Evolutionary conservation across 2,888 invertebrate species (phyloP).

Genomic region (Thecophora atra): DNA sequence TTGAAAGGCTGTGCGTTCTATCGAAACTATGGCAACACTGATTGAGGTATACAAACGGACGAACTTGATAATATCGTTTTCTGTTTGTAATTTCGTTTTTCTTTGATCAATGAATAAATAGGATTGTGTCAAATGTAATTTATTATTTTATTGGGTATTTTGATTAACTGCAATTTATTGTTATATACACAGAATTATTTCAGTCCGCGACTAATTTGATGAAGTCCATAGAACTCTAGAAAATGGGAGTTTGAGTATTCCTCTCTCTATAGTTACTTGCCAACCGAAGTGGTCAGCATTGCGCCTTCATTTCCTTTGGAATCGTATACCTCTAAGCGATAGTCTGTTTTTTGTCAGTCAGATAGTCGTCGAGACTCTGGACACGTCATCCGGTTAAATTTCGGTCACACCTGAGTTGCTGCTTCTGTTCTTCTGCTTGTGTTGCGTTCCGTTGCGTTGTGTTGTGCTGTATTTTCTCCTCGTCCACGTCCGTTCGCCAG

Average conservation of each 20-base stretch:
- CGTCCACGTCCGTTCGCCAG: conserved; percentile 31
- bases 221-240: too few relatives aligned
- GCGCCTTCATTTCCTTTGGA: conserved; percentile 13
- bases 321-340: not conserved
- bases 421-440: not conserved
- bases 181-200: too few relatives aligned
- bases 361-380: not conserved
- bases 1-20: not conserved
- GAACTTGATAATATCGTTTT: too few relatives aligned
- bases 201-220: too few relatives aligned
- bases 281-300: too few relatives aligned
- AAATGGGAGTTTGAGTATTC: too few relatives aligned
- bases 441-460: not conserved
- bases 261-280: too few relatives aligned
- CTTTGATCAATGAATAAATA: not conserved
- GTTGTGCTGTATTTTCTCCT: not conserved
- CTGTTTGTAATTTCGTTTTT: not conserved
- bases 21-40: not conserved
- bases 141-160: not conserved
- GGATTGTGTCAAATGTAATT: not conserved
- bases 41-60: too few relatives aligned
- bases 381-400: conserved; percentile 52
- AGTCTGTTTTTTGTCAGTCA: not conserved
- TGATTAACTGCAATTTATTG: too few relatives aligned
- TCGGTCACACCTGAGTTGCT: conserved; percentile 62